A percentile compares a stretch with the other conserved stretches of the same genome.
phyloP scores from a whole-genome alignment of 2,797 vertebrate genomes.

The Danio aesculapii region DNA sequence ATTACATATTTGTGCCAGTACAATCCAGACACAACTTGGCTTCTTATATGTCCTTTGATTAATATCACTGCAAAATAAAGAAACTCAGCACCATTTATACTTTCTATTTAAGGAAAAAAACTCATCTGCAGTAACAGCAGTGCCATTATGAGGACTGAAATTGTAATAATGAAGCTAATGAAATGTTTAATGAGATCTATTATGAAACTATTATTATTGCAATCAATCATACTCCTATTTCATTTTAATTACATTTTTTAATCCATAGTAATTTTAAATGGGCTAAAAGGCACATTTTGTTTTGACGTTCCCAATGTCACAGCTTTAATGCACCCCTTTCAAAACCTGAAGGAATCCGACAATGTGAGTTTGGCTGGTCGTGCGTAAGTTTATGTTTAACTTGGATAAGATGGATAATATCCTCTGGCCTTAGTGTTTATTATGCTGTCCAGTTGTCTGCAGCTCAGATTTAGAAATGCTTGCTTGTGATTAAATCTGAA shows the following conservation, averaged over 20 bases:
- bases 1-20: constrained; percentile 35
- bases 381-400: constrained; percentile 26
- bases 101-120: constrained; percentile 38
- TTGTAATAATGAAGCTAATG: neutral
- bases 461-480: constrained; percentile 30
- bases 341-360: neutral
- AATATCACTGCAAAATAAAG: constrained; percentile 37
- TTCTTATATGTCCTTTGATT: constrained; percentile 37
- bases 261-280: neutral
- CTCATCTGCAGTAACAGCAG: constrained; percentile 15
- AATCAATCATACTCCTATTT: neutral
- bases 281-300: constrained; percentile 1
- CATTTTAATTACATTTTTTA: constrained; percentile 4
- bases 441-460: constrained; percentile 29
- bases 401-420: constrained; percentile 26
- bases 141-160: neutral
- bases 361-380: neutral
- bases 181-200: neutral
- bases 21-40: neutral
- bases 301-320: neutral
- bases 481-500: constrained; percentile 4
- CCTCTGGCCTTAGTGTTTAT: constrained; percentile 20
- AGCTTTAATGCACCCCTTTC: neutral
- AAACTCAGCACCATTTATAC: constrained; percentile 44
- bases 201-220: constrained; percentile 17